Conservation (phyloP, 2,888 invertebrate species). For the Cosmia pyralina region DNA sequence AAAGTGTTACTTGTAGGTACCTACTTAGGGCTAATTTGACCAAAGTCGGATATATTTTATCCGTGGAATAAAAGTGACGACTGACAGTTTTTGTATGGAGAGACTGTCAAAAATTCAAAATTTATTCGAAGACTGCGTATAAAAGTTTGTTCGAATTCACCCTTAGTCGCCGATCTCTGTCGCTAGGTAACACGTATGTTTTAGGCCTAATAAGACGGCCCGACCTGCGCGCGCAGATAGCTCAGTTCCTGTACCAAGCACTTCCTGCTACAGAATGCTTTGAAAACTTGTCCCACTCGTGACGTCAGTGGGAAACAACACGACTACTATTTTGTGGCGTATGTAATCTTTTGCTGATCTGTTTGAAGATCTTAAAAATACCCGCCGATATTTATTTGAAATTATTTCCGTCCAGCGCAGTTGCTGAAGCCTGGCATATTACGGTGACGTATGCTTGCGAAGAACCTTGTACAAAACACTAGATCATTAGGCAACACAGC, state of each 20-base stretch:
- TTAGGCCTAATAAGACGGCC: slow-evolving; percentile 17
- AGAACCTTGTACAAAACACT: background rate
- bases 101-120: too few relatives aligned
- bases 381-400: background rate
- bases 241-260: slow-evolving; percentile 65
- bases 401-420: background rate
- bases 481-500: too few relatives aligned
- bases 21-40: too few relatives aligned
- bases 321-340: background rate
- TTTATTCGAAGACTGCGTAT: too few relatives aligned
- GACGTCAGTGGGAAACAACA: slow-evolving; percentile 47
- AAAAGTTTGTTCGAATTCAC: too few relatives aligned
- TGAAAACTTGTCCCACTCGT: slow-evolving; percentile 66
- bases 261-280: slow-evolving; percentile 67
- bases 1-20: too few relatives aligned
- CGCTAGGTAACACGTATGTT: background rate
- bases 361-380: background rate
- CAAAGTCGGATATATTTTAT: too few relatives aligned
- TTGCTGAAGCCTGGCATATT: background rate
- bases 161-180: background rate
- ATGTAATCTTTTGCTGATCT: background rate
- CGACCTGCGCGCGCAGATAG: slow-evolving; percentile 40
- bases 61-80: too few relatives aligned
- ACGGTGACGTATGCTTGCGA: background rate
- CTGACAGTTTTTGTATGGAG: too few relatives aligned